Evolutionary conservation across 2,797 vertebrate genomes (phyloP), one percentile per base, ranked within the genome.

Genomic region (Rhodeus uyekii): DNA sequence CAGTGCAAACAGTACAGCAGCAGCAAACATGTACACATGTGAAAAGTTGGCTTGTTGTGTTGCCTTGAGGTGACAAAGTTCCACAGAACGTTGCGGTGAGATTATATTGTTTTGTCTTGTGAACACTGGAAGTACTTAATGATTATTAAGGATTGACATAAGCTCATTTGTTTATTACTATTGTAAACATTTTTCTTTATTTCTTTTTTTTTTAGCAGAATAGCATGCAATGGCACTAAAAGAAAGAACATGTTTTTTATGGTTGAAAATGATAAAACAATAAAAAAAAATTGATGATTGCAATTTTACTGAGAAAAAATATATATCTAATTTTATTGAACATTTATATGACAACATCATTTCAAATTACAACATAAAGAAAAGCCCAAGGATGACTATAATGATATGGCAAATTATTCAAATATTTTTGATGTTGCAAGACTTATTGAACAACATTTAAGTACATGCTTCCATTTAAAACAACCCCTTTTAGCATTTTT

Each of bases 51-150:
- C 34, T 58, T 46, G 29, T 38, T 67, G 60, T 77, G 50, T 73
- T 44, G 27, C 58, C 46, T 27, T 42, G 29, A 67, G 68, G 24
- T 75, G 61, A 58, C 36, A 39, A 34, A 80, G 48, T 80, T 78
- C 61, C 63, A 53, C 46, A 65, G 24, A 50, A 67, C 55, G 29
- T 24, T 65, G 50, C 1, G 60, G 29, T 78, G 22, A 63, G 76
- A 38, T 39, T 27, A 4, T 42, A n/a, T 78, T 13, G 29, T 38
- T 32, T 36, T 53, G 32, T 42, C 18, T 16, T 6, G n/a, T n/a
- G 42, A 64, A 18, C 29, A 42, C 8, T 72, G 29, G 10, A 69
- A 39, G 4, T n/a, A 5, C 18, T 58, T 61, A 44, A 13, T 14
- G 18, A 76, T 22, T 22, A 22, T 60, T 8, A 44, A 29, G 2